A percentile compares a stretch with the other conserved stretches of the same genome.
These are phyloP conservation scores for Macaca nemestrina DNA, from an alignment of 2,113 vertebrate species.

Conservation along the genomic window DNA sequence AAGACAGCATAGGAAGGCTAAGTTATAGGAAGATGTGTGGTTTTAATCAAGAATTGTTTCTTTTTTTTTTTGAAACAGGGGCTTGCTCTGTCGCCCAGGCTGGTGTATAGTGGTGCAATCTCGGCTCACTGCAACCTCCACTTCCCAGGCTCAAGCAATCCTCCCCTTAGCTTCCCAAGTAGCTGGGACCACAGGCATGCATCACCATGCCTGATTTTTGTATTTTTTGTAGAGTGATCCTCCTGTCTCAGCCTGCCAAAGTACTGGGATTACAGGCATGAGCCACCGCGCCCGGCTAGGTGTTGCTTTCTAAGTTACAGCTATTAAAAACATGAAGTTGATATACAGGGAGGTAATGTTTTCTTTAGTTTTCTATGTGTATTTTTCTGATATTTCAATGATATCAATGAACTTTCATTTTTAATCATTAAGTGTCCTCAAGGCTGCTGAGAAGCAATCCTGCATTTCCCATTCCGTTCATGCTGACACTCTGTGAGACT, in stretches of 20 bases:
- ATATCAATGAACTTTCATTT: background rate
- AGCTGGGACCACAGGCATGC: too few relatives aligned
- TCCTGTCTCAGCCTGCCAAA: background rate
- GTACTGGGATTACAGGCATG: background rate
- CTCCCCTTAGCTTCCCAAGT: too few relatives aligned
- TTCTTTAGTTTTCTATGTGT: background rate
- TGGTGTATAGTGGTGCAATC: background rate
- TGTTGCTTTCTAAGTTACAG: too few relatives aligned
- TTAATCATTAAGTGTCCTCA: background rate
- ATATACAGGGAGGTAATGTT: background rate
- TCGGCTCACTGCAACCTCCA: background rate
- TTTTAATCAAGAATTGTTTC: slow-evolving; percentile 15
- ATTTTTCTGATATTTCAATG: background rate
- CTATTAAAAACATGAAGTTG: background rate
- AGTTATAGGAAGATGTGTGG: background rate
- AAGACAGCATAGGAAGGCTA: background rate
- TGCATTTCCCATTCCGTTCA: background rate
- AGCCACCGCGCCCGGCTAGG: background rate
- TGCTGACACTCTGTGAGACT: background rate
- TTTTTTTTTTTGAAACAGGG: background rate
- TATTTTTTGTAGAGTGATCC: background rate
- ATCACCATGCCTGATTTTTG: too few relatives aligned
- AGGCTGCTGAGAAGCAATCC: background rate
- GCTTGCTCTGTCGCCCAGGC: background rate
- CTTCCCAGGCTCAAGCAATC: background rate